phyloP scores from a whole-genome alignment of 2,797 vertebrate genomes.

The Coranthus polyacanthus region DNA sequence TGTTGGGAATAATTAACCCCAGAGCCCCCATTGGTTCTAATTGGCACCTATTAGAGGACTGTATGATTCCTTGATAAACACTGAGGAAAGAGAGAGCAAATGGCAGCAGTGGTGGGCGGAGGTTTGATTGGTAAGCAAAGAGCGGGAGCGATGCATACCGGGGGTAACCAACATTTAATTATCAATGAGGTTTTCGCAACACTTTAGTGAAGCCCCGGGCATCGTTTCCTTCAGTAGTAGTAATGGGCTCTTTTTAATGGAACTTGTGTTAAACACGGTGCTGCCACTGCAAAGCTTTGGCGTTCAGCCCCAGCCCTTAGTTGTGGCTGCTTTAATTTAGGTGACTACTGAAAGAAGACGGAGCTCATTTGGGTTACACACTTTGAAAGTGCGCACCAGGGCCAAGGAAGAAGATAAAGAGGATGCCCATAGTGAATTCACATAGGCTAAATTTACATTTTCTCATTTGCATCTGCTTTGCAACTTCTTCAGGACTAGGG shows the following conservation, averaged over 20 bases:
- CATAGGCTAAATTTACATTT: conserved; percentile 56
- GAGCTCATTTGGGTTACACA: conserved; percentile 69
- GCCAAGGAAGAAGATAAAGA: conserved; percentile 59
- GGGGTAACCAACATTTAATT: conserved; percentile 90
- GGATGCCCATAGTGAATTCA: conserved; percentile 42
- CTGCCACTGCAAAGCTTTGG: conserved; percentile 82
- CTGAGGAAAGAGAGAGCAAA: conserved; percentile 70
- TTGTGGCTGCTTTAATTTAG: conserved; percentile 84
- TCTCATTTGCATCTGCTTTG: conserved; percentile 57
- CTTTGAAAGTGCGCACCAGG: conserved; percentile 41
- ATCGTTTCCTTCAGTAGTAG: conserved; percentile 84
- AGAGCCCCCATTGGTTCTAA: conserved; percentile 85
- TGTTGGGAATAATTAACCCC: conserved; percentile 89
- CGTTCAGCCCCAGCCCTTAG: conserved; percentile 81
- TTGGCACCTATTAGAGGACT: conserved; percentile 87
- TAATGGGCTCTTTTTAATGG: conserved; percentile 89
- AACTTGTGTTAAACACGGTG: conserved; percentile 88
- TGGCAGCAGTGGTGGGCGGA: conserved; percentile 78
- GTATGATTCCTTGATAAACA: conserved; percentile 86
- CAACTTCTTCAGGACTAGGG: conserved; percentile 25
- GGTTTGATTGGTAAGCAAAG: conserved; percentile 88
- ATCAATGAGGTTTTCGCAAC: conserved; percentile 89
- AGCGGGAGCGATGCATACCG: conserved; percentile 85
- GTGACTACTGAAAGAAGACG: conserved; percentile 76
- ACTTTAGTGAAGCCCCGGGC: conserved; percentile 85